Percentiles rank a stretch among this genome's conserved stretches.
Evolutionary conservation across 2,797 vertebrate species (phyloP).

Genomic region (Hybognathus amarus): DNA sequence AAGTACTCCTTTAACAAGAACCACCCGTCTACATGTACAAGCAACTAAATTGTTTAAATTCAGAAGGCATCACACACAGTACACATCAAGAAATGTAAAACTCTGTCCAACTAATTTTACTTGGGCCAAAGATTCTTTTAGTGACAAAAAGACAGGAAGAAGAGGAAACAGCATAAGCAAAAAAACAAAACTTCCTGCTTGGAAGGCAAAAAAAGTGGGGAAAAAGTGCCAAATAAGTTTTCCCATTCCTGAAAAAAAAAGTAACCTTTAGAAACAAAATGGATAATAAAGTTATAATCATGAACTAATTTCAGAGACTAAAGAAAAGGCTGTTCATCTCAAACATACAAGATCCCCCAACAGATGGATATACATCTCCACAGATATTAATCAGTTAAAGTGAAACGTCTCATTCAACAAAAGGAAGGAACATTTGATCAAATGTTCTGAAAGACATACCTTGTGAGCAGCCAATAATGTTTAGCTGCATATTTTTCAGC

Average conservation of each 20-base stretch:
- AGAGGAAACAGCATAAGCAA: constrained; percentile 39
- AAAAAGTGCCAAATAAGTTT: background rate
- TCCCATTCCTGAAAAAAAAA: background rate
- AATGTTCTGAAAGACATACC: constrained; percentile 53
- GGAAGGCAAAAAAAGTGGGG: constrained; percentile 2
- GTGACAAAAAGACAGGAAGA: constrained; percentile 6
- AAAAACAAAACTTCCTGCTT: constrained; percentile 46
- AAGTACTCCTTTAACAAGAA: background rate
- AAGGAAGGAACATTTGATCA: background rate
- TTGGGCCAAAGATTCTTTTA: background rate
- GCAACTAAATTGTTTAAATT: background rate
- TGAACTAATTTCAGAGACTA: background rate
- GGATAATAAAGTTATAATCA: no score
- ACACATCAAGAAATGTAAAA: background rate
- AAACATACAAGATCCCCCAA: background rate
- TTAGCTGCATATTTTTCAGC: constrained; percentile 40
- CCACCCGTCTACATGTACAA: background rate
- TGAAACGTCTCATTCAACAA: background rate
- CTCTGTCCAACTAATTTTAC: background rate
- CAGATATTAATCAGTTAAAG: background rate
- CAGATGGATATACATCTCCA: background rate
- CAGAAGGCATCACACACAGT: background rate
- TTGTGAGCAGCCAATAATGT: constrained; percentile 55
- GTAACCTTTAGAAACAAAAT: background rate
- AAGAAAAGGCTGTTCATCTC: background rate